These are phyloP conservation scores for Menidia menidia DNA, from an alignment of 2,797 vertebrate genomes.

Conservation along the genomic window DNA sequence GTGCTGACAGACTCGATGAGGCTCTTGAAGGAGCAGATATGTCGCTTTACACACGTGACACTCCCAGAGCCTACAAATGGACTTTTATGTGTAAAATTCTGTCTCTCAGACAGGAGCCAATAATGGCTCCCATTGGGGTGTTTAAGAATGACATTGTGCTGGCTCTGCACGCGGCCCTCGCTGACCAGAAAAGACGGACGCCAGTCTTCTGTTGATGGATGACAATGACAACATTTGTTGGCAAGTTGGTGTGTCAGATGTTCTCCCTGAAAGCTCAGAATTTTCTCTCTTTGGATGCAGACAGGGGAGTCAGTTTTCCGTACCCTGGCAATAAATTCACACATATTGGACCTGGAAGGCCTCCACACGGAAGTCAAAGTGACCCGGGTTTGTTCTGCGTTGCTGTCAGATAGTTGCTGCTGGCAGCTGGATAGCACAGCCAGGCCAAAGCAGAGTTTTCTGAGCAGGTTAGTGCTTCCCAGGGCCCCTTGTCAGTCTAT, in stretches of 20 bases:
- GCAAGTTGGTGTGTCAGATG: constrained; percentile 6
- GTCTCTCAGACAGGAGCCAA: constrained; percentile 9
- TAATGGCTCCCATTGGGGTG: neutral
- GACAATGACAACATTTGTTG: constrained; percentile 23
- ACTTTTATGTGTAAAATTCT: neutral
- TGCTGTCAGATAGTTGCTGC: too few species aligned
- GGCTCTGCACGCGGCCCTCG: neutral
- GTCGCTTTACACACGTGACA: neutral
- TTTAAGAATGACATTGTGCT: neutral
- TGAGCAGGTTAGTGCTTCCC: too few species aligned
- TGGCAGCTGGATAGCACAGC: too few species aligned
- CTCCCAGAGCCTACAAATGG: neutral
- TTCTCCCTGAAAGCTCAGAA: neutral
- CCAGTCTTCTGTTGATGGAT: constrained; percentile 23
- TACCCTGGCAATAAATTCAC: neutral
- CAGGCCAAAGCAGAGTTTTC: too few species aligned
- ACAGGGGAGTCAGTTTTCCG: neutral
- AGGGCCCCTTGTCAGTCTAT: too few species aligned
- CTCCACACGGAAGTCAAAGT: too few species aligned
- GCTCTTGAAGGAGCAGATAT: neutral
- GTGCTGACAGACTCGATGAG: neutral
- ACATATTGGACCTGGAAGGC: neutral
- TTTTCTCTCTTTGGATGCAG: neutral
- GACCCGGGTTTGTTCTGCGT: too few species aligned
- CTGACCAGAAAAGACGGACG: constrained; percentile 20